Conservation (phyloP, 1,140 invertebrate species). For the Lordiphosa collinella region DNA sequence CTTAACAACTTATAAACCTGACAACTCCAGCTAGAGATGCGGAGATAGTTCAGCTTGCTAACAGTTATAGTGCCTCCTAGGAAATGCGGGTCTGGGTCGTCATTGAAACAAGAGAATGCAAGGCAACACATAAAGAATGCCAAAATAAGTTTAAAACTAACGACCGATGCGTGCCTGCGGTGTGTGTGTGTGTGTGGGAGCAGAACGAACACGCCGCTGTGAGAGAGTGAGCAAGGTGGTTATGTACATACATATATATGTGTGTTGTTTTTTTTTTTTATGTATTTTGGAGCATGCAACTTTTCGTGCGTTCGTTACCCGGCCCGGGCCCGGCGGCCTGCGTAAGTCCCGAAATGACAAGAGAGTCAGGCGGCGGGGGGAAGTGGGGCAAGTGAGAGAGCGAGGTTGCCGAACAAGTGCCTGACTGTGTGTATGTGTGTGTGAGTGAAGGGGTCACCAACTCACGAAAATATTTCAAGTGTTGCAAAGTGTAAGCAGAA, state of each 20-base stretch:
- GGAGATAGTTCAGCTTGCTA: neutral
- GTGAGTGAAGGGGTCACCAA: constrained; percentile 22
- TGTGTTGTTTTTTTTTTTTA: constrained; percentile 20
- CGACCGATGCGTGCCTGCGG: constrained; percentile 34
- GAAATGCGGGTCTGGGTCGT: constrained; percentile 75
- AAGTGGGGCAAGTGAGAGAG: constrained; percentile 11
- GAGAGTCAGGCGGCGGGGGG: constrained; percentile 2
- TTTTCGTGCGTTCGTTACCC: constrained; percentile 48
- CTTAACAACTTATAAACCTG: too few species aligned
- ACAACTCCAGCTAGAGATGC: neutral
- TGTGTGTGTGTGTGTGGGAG: neutral
- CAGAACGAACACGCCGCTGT: neutral
- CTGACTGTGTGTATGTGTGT: constrained; percentile 12
- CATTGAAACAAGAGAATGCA: constrained; percentile 41
- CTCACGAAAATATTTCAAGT: constrained; percentile 44
- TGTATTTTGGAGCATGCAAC: constrained; percentile 69
- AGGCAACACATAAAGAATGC: constrained; percentile 68
- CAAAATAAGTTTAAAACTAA: constrained; percentile 76
- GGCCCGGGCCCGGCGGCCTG: constrained; percentile 9
- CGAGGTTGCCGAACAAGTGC: constrained; percentile 53
- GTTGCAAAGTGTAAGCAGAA: constrained; percentile 27
- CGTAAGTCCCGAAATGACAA: constrained; percentile 24
- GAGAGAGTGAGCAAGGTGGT: constrained; percentile 33
- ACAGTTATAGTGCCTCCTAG: neutral
- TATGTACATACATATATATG: constrained; percentile 5